Base-by-base conservation (phyloP, 2,113 vertebrate genomes). In the Cottus gobio region DNA sequence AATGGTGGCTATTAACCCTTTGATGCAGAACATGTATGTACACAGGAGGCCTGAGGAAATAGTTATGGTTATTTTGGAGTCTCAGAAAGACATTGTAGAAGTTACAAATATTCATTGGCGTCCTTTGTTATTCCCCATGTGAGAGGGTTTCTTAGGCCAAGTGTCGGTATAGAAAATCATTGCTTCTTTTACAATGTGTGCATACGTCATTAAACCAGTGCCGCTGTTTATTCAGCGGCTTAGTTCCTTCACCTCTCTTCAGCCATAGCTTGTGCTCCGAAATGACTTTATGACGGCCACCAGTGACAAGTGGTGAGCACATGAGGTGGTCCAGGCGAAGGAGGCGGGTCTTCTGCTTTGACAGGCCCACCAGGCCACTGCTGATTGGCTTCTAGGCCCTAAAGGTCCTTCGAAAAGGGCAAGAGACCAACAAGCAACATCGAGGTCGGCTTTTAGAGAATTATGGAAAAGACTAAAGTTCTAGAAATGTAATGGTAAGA, bases 211-310 rank as follows among this genome's bases (percentile, higher is more conserved):
- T 96, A 96, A 96, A 92, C 85, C 88, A 91, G 92, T 93, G 93
- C 90, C 93, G 90, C 89, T 96, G 95, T 97, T 97, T 96, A 96
- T 96, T 94, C 94, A 95, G 92, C 90, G 91, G 94, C 94, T 92
- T 94, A 91, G 93, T 87, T 92, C 85, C 87, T 77, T 89, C 92
- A 94, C 90, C 85, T 67, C 91, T 66, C 58, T 80, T 54, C 48
- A 75, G 28, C 52, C 63, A 9, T 84, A 93, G 92, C 89, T 77
- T 90, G 87, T 84, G 86, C 90, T 91, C 82, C 94, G 94, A 91
- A 91, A 93, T 95, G 94, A 95, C 95, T 96, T 97, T 97, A 97
- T 96, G 95, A 94, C 83, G 90, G 93, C 92, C 90, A 92, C 93
- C 94, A 95, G 92, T 94, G 91, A 94, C 91, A 93, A 95, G 93